These are phyloP conservation scores for Drosophila colorata DNA, from an alignment of 2,888 invertebrate species.

Conservation along the genomic window DNA sequence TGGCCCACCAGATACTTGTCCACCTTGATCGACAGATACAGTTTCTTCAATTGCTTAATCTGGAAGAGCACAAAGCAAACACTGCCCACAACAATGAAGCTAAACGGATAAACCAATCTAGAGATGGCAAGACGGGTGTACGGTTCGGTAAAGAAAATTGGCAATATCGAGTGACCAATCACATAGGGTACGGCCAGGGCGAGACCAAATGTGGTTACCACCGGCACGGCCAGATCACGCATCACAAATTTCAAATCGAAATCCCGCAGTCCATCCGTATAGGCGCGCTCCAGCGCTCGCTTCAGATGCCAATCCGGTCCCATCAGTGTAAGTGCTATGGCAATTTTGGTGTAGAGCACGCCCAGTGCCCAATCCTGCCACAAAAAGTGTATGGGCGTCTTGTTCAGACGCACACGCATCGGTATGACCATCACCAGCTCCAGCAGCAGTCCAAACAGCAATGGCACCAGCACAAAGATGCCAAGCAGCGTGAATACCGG, in stretches of 20 bases:
- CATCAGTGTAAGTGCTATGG: slow-evolving; percentile 98
- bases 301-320: slow-evolving; percentile 98
- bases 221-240: slow-evolving; percentile 94
- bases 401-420: slow-evolving; percentile 94
- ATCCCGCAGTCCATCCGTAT: slow-evolving; percentile 96
- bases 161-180: slow-evolving; percentile 91
- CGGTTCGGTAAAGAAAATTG: slow-evolving; percentile 88
- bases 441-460: slow-evolving; percentile 95
- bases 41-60: slow-evolving; percentile 95
- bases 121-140: slow-evolving; percentile 91
- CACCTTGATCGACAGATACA: slow-evolving; percentile 99
- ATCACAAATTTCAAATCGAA: slow-evolving; percentile 96
- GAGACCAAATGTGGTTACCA: slow-evolving; percentile 94
- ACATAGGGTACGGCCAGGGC: slow-evolving; percentile 97
- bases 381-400: slow-evolving; percentile 94
- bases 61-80: slow-evolving; percentile 92
- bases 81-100: slow-evolving; percentile 90
- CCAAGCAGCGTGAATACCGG: slow-evolving; percentile 89
- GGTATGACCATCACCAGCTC: slow-evolving; percentile 97
- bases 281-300: slow-evolving; percentile 95
- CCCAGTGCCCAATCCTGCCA: slow-evolving; percentile 99
- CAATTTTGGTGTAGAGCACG: slow-evolving; percentile 98
- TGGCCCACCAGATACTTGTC: slow-evolving; percentile 99
- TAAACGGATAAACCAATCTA: slow-evolving; percentile 95
- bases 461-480: slow-evolving; percentile 95